phyloP scores from a whole-genome alignment of 2,113 vertebrate species.

The Phalacrocorax brasilianus region DNA sequence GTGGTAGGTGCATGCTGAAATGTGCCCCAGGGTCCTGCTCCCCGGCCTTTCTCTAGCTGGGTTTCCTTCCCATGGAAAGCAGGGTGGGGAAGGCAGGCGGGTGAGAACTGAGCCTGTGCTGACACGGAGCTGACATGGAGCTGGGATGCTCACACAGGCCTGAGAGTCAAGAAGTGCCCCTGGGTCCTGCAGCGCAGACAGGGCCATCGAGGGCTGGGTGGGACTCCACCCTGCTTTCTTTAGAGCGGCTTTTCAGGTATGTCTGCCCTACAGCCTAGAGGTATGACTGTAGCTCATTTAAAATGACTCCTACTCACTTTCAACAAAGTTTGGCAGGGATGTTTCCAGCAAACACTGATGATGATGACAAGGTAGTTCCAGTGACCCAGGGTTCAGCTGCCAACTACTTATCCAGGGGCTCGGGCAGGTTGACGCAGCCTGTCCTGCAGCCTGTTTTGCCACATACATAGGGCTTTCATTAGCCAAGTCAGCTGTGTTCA shows the following conservation, averaged over 20 bases:
- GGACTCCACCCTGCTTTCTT: background rate
- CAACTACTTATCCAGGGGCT: background rate
- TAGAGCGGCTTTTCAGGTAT: slow-evolving; percentile 31
- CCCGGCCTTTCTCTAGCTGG: background rate
- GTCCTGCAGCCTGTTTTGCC: background rate
- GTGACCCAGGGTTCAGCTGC: background rate
- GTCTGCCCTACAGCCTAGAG: slow-evolving; percentile 38
- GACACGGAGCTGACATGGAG: background rate
- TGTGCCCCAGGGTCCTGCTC: background rate
- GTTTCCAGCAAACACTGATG: background rate
- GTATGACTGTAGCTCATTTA: background rate
- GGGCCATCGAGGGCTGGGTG: background rate
- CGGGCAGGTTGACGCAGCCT: background rate
- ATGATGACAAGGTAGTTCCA: background rate
- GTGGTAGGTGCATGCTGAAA: background rate
- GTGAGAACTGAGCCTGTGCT: background rate
- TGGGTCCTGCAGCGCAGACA: background rate
- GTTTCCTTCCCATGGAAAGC: background rate
- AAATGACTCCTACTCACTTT: slow-evolving; percentile 20
- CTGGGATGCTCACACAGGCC: background rate
- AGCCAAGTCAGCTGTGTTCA: background rate
- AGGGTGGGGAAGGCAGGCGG: background rate
- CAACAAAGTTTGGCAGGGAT: background rate
- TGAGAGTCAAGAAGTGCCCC: background rate
- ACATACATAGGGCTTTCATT: rapidly evolving